Percentiles rank a stretch among this genome's conserved stretches.
Evolutionary conservation across 2,888 invertebrate species (phyloP).

Genomic region (Oxystoma pomonae): DNA sequence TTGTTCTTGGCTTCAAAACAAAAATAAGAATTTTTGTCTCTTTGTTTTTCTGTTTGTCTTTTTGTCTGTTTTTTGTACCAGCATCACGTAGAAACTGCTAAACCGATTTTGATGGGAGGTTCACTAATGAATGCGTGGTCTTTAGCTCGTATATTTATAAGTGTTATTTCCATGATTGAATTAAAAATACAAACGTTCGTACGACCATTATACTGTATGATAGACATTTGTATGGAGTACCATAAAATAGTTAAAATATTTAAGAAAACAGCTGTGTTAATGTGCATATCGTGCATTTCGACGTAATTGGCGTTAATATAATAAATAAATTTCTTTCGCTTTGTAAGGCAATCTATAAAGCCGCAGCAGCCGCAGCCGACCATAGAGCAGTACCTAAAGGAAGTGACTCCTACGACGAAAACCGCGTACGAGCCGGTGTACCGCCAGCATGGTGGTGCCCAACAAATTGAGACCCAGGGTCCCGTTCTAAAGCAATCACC

Average conservation of each 20-base stretch:
- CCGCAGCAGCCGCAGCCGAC: conserved; percentile 7
- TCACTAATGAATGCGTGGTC: too few relatives aligned
- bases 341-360: not conserved
- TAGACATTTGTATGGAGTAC: not conserved
- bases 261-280: not conserved
- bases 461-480: not conserved
- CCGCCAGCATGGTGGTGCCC: not conserved
- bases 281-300: not conserved
- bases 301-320: not conserved
- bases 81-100: too few relatives aligned
- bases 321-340: not conserved
- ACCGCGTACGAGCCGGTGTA: conserved; percentile 16
- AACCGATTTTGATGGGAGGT: too few relatives aligned
- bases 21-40: too few relatives aligned
- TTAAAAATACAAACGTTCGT: too few relatives aligned
- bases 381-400: conserved; percentile 22
- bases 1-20: too few relatives aligned
- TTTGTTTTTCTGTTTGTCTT: too few relatives aligned
- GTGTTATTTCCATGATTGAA: too few relatives aligned
- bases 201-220: too few relatives aligned
- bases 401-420: conserved; percentile 23
- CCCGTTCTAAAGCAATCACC: conserved; percentile 1
- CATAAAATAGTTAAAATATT: not conserved
- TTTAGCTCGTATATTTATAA: too few relatives aligned
- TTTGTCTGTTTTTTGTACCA: too few relatives aligned